A percentile compares a stretch with the other conserved stretches of the same genome.
Evolutionary conservation across 2,888 invertebrate genomes (phyloP).

Genomic region (Leptura quadrifasciata): DNA sequence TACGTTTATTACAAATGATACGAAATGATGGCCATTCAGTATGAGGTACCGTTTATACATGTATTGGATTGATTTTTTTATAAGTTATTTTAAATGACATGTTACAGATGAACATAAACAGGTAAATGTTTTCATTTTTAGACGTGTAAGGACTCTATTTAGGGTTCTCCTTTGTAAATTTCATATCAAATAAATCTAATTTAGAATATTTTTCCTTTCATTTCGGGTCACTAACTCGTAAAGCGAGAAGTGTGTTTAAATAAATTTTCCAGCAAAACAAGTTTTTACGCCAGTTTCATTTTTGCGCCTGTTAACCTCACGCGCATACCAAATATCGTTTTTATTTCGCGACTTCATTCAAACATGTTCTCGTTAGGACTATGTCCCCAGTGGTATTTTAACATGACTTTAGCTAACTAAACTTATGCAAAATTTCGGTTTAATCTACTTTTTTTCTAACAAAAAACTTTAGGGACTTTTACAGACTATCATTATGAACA

Average conservation of each 20-base stretch:
- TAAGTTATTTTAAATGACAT: too few species aligned
- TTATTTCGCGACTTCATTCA: neutral
- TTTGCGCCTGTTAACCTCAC: neutral
- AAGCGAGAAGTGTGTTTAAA: neutral
- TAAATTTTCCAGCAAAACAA: neutral
- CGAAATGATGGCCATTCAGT: too few species aligned
- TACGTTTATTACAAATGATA: too few species aligned
- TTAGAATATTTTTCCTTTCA: neutral
- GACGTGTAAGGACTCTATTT: neutral
- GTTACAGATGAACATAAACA: too few species aligned
- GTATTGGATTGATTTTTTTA: too few species aligned
- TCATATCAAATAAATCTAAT: neutral
- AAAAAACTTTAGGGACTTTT: neutral
- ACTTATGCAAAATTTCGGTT: neutral
- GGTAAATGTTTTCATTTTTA: neutral
- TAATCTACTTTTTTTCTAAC: neutral
- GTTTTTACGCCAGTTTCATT: neutral
- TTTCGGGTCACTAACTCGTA: neutral
- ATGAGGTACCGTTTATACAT: too few species aligned
- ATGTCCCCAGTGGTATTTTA: neutral
- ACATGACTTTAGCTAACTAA: neutral
- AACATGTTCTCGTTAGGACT: neutral
- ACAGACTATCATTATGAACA: neutral
- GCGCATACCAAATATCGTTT: slow-evolving; percentile 1
- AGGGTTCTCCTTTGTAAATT: neutral